Conservation (phyloP, 2,888 invertebrate species). For the Phyto melanocephala region DNA sequence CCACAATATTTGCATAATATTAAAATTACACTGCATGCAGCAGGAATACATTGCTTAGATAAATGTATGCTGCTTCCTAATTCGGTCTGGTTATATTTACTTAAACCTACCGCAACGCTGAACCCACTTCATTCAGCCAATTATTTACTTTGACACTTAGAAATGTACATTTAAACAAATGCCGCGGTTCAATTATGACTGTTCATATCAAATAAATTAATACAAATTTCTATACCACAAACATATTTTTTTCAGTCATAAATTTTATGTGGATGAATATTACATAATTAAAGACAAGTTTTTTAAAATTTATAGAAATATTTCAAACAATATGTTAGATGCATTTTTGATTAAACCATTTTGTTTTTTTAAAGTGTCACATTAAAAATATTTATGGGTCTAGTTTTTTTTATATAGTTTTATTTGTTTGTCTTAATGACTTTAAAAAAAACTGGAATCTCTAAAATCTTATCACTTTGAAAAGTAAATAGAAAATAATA, state of each 20-base stretch:
- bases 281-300: neutral
- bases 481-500: conserved; percentile 19
- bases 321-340: neutral
- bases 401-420: conserved; percentile 24
- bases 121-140: neutral
- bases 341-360: conserved; percentile 25
- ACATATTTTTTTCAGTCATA: neutral
- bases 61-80: too few relatives aligned
- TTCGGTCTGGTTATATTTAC: too few relatives aligned
- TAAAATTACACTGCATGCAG: too few relatives aligned
- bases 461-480: conserved; percentile 5
- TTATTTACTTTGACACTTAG: conserved; percentile 16
- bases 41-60: too few relatives aligned
- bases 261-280: neutral
- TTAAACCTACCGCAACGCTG: too few relatives aligned
- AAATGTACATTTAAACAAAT: neutral
- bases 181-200: conserved; percentile 9
- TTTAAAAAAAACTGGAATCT: conserved; percentile 27
- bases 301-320: neutral
- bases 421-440: neutral
- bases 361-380: conserved; percentile 39
- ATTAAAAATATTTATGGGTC: conserved; percentile 51
- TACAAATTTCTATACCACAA: neutral
- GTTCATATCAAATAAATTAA: conserved; percentile 32
- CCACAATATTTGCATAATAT: too few relatives aligned